phyloP scores from a whole-genome alignment of 2,888 invertebrate genomes.

The Leucophora obtusa region DNA sequence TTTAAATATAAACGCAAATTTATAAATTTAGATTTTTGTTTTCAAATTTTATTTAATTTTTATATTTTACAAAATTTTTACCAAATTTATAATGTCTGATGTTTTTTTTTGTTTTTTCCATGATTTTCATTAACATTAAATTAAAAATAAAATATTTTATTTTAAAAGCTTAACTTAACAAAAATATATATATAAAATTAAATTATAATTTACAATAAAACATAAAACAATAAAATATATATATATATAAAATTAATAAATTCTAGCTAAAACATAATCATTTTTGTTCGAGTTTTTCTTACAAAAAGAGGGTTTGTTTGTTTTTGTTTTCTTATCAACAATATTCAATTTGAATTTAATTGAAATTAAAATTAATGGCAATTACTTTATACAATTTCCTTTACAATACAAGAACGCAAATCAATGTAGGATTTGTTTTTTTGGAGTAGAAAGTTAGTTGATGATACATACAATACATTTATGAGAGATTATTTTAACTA shows the following conservation, averaged over 20 bases:
- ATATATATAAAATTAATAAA: slow-evolving; percentile 69
- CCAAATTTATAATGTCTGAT: slow-evolving; percentile 43
- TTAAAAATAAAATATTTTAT: slow-evolving; percentile 65
- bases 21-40: slow-evolving; percentile 6
- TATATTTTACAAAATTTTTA: slow-evolving; percentile 66
- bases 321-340: slow-evolving; percentile 45
- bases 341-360: slow-evolving; percentile 57
- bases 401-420: slow-evolving; percentile 34
- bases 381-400: slow-evolving; percentile 61
- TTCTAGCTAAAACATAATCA: slow-evolving; percentile 58
- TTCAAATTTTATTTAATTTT: slow-evolving; percentile 30
- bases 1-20: background rate
- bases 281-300: slow-evolving; percentile 43
- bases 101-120: slow-evolving; percentile 1
- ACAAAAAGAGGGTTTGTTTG: slow-evolving; percentile 40
- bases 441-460: slow-evolving; percentile 6
- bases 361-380: slow-evolving; percentile 64
- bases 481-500: slow-evolving; percentile 39
- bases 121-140: slow-evolving; percentile 60
- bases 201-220: slow-evolving; percentile 63
- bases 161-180: slow-evolving; percentile 68
- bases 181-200: slow-evolving; percentile 59
- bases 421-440: background rate
- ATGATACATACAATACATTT: slow-evolving; percentile 15
- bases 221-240: slow-evolving; percentile 53